Percentiles rank a stretch among this genome's conserved stretches.
These are phyloP conservation scores for Cottoperca gobio DNA, from an alignment of 2,797 vertebrate genomes.

Conservation along the genomic window DNA sequence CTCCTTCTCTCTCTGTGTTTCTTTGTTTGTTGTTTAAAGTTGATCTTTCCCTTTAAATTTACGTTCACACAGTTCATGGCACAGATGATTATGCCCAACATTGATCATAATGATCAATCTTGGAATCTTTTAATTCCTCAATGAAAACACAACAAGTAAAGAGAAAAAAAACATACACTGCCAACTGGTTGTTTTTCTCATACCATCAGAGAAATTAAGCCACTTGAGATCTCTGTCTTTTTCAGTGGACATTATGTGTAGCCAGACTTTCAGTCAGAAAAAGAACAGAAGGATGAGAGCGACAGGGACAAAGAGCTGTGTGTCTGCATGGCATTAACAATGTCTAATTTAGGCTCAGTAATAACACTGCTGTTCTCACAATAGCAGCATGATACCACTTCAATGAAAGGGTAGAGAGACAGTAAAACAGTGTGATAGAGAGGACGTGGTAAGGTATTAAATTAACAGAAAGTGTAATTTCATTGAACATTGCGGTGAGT, in stretches of 20 bases:
- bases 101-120: background rate
- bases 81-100: background rate
- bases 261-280: conserved; percentile 1
- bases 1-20: background rate
- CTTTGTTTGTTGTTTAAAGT: background rate
- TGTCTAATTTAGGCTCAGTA: conserved; percentile 8
- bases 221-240: conserved; percentile 33
- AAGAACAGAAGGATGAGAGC: conserved; percentile 1
- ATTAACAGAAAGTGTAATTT: conserved; percentile 16
- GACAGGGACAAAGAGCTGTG: background rate
- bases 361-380: background rate
- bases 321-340: background rate
- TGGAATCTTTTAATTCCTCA: conserved; percentile 6
- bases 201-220: conserved; percentile 28
- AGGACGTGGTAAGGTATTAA: background rate
- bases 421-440: background rate
- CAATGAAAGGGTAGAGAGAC: background rate
- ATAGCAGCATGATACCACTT: conserved; percentile 4
- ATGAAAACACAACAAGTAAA: background rate
- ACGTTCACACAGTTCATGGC: background rate
- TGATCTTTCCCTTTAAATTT: background rate
- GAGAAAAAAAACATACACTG: background rate
- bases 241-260: background rate
- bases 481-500: conserved; percentile 1
- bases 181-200: background rate